Conservation (phyloP, 2,888 invertebrate genomes). For the Pterostichus niger region DNA sequence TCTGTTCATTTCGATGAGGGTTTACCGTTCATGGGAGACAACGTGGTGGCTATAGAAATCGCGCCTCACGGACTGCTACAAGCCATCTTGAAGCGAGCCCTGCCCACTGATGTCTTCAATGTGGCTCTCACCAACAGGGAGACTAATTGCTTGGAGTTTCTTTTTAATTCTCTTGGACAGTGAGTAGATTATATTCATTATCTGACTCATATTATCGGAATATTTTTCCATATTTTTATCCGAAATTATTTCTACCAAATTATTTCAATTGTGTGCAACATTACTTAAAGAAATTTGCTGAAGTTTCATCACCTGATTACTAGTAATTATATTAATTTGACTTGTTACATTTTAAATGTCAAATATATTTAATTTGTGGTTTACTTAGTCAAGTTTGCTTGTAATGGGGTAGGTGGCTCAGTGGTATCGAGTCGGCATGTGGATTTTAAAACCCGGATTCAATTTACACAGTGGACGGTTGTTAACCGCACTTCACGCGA, state of each 20-base stretch:
- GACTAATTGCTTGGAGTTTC: conserved; percentile 82
- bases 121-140: conserved; percentile 87
- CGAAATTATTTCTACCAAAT: not conserved
- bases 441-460: too few relatives aligned
- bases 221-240: not conserved
- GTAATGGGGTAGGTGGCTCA: too few relatives aligned
- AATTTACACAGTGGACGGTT: too few relatives aligned
- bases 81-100: conserved; percentile 89
- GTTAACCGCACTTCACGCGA: too few relatives aligned
- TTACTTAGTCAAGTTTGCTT: too few relatives aligned
- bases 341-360: too few relatives aligned
- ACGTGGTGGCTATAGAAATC: conserved; percentile 92
- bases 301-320: too few relatives aligned
- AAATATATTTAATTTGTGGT: too few relatives aligned
- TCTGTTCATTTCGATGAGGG: conserved; percentile 92
- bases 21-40: conserved; percentile 86
- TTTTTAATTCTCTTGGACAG: conserved; percentile 84
- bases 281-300: too few relatives aligned
- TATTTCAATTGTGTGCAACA: too few relatives aligned
- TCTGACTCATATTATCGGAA: not conserved
- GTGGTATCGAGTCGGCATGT: too few relatives aligned
- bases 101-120: conserved; percentile 85
- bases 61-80: conserved; percentile 95
- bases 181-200: conserved; percentile 73
- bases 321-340: too few relatives aligned